phyloP scores from a whole-genome alignment of 2,888 invertebrate species.

The Iselma pallidipennis region DNA sequence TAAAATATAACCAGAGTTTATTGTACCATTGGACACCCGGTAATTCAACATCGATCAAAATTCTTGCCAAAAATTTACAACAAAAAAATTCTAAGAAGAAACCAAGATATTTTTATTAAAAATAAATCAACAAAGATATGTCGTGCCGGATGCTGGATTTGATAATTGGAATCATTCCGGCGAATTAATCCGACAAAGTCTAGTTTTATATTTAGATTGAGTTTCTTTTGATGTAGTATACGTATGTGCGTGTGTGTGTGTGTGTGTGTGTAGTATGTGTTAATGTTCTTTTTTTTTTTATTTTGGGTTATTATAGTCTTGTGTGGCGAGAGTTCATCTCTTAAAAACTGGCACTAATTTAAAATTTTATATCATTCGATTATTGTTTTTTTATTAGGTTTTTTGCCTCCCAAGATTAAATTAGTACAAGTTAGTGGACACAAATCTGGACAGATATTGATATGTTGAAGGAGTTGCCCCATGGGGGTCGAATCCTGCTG shows the following conservation, averaged over 20 bases:
- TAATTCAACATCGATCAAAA: background rate
- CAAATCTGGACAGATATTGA: conserved; percentile 35
- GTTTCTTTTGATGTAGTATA: conserved; percentile 54
- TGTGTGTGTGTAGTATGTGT: conserved; percentile 20
- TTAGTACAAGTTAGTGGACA: conserved; percentile 17
- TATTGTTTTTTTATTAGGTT: too few species aligned
- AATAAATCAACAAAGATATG: conserved; percentile 1
- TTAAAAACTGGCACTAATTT: too few species aligned
- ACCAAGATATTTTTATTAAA: background rate
- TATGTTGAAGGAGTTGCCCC: conserved; percentile 22
- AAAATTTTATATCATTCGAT: too few species aligned
- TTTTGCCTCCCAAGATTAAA: too few species aligned
- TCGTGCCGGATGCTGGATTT: conserved; percentile 47
- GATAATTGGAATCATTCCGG: conserved; percentile 52
- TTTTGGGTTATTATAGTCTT: background rate
- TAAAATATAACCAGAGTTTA: too few species aligned
- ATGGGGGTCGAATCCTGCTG: conserved; percentile 26
- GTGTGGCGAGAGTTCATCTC: too few species aligned
- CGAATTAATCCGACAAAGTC: conserved; percentile 57
- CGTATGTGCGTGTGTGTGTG: conserved; percentile 30
- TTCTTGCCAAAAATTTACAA: background rate
- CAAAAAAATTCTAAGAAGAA: background rate
- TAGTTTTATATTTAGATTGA: conserved; percentile 54
- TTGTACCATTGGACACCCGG: too few species aligned
- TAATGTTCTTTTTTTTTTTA: background rate